Percentiles rank a stretch among this genome's conserved stretches.
These are phyloP conservation scores for Allolobophora icterica DNA, from an alignment of 2,888 invertebrate genomes.

Conservation along the genomic window DNA sequence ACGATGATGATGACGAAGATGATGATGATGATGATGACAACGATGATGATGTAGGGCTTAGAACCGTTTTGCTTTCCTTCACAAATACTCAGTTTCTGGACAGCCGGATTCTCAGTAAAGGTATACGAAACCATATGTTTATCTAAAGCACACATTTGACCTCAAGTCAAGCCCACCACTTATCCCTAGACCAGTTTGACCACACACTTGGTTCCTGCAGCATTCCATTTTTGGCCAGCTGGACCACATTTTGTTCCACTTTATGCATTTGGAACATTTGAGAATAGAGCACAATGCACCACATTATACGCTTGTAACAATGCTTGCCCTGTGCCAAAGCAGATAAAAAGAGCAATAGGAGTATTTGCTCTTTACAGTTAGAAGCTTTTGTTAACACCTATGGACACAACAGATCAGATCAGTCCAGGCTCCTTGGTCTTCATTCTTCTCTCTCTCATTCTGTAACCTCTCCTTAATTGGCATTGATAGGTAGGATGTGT, in stretches of 20 bases:
- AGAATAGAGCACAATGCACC: neutral
- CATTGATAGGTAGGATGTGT: no score
- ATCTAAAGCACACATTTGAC: constrained; percentile 1
- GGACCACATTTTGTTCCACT: neutral
- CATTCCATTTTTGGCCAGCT: neutral
- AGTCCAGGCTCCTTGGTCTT: neutral
- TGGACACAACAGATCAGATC: neutral
- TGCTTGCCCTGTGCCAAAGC: neutral
- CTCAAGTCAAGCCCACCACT: neutral
- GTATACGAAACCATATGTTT: neutral
- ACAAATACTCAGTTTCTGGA: neutral
- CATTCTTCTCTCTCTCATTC: no score
- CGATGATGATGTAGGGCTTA: neutral
- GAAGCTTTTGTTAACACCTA: neutral
- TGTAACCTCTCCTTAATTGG: no score
- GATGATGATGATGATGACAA: neutral
- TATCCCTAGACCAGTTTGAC: neutral
- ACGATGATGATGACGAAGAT: neutral
- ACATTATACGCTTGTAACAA: neutral
- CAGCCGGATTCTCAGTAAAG: neutral
- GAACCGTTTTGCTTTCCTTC: neutral
- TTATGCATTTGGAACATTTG: neutral
- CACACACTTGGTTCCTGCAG: neutral
- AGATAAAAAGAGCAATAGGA: neutral
- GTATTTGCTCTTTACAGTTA: neutral